Percentiles rank a stretch among this genome's conserved stretches.
phyloP scores from a whole-genome alignment of 2,113 vertebrate species.

The Lepidothrix coronata region DNA sequence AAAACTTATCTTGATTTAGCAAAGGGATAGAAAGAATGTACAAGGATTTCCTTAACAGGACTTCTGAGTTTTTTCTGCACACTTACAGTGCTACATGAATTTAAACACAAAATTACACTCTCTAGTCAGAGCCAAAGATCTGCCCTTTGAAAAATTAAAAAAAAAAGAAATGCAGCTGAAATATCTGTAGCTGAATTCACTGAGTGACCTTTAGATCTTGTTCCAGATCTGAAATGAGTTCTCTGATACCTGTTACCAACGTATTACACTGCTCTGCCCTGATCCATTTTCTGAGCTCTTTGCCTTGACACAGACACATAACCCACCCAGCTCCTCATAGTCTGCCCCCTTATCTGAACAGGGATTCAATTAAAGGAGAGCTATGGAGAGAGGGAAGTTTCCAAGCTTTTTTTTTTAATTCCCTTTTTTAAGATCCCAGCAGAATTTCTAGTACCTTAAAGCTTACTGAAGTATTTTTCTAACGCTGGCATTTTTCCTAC shows the following conservation, averaged over 20 bases:
- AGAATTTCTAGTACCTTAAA: background rate
- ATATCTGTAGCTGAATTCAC: background rate
- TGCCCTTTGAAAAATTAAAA: background rate
- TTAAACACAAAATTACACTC: background rate
- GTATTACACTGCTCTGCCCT: background rate
- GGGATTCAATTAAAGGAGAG: background rate
- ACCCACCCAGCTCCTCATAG: background rate
- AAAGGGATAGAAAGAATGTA: background rate
- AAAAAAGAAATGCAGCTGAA: background rate
- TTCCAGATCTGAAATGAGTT: background rate
- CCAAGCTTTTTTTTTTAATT: background rate
- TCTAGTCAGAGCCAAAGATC: background rate
- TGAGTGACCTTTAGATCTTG: background rate
- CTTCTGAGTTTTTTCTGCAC: background rate
- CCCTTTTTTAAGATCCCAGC: background rate
- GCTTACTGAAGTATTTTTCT: background rate
- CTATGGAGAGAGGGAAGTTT: background rate
- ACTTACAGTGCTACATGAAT: background rate
- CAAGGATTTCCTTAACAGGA: background rate
- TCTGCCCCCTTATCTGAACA: background rate
- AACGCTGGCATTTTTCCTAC: background rate
- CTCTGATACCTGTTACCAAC: background rate
- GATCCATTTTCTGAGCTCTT: background rate
- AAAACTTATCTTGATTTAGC: background rate
- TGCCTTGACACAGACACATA: background rate